Evolutionary conservation across 2,888 invertebrate species (phyloP), one percentile per base, ranked within the genome.

Genomic region (Dynastes maya): DNA sequence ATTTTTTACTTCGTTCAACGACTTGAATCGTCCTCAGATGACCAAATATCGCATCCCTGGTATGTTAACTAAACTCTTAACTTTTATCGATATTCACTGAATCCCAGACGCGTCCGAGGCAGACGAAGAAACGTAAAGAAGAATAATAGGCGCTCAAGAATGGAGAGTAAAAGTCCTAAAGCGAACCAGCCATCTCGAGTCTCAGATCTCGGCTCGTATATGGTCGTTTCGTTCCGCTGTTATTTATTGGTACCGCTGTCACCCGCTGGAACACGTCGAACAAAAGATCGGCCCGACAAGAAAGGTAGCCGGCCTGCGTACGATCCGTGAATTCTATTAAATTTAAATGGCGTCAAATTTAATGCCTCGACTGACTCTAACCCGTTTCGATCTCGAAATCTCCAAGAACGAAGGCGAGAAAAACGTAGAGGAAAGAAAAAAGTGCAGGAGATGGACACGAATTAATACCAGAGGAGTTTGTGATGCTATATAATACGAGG

Each of bases 341-440:
- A 85, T 85, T 85, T 86, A 84, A 85, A 85, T 83, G 81, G 85
- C 84, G 85, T 85, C 83, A 84, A 84, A 85, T 83, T 84, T 85
- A 83, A 83, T 83, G 81, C 84, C 83, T 81, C 63, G 79, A 70
- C 82, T 82, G 45, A 45, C 45, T 45, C 45, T 45, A 45, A 45
- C 45, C 45, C 45, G 45, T 45, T 45, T 11, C 45, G 8, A 45
- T 81, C 75, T 77, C 80, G 83, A 78, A 78, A 77, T 81, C 80
- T 81, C 81, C 77, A 79, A 78, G 77, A 78, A 79, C 70, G 40
- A 45, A 16, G 45, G 32, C 16, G 45, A 70, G 22, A 51, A 27
- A 45, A 45, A 45, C 45, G 45, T 2, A 45, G 8, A 45, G 32
- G n/a, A 13, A 76, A 79, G 78, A 78, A 79, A 79, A 78, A 79